Percentiles rank a stretch among this genome's conserved stretches.
phyloP scores from a whole-genome alignment of 2,797 vertebrate genomes.

The Ceryle rudis region DNA sequence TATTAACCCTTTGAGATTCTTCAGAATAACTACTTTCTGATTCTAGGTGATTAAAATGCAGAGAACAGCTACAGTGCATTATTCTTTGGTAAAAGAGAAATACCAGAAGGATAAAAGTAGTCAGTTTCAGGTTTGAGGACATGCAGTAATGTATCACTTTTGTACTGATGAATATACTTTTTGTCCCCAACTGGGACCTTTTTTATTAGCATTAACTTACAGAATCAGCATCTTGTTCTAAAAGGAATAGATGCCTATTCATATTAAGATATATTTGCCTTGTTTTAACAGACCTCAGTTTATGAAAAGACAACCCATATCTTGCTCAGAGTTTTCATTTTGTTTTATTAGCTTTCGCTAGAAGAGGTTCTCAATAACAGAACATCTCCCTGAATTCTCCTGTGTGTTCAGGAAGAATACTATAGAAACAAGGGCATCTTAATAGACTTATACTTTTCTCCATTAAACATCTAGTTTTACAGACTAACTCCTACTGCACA shows the following conservation, averaged over 20 bases:
- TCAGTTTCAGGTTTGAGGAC: neutral
- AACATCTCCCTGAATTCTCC: neutral
- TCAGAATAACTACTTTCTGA: neutral
- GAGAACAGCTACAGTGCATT: neutral
- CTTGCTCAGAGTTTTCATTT: neutral
- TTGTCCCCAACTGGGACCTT: neutral
- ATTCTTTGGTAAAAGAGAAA: neutral
- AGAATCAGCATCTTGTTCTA: neutral
- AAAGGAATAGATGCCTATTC: neutral
- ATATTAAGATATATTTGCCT: neutral
- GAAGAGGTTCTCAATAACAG: neutral
- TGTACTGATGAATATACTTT: neutral
- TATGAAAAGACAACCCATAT: neutral
- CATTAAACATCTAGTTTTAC: neutral
- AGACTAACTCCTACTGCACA: neutral
- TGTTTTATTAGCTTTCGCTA: neutral
- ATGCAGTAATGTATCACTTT: neutral
- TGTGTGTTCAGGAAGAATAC: neutral
- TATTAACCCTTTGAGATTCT: neutral
- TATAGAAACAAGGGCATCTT: neutral
- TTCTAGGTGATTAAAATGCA: neutral
- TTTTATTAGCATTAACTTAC: neutral
- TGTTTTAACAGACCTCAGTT: neutral
- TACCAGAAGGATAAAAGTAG: neutral
- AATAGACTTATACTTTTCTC: neutral